Evolutionary conservation across 2,797 vertebrate species (phyloP).

Genomic region (Sphenodon punctatus): DNA sequence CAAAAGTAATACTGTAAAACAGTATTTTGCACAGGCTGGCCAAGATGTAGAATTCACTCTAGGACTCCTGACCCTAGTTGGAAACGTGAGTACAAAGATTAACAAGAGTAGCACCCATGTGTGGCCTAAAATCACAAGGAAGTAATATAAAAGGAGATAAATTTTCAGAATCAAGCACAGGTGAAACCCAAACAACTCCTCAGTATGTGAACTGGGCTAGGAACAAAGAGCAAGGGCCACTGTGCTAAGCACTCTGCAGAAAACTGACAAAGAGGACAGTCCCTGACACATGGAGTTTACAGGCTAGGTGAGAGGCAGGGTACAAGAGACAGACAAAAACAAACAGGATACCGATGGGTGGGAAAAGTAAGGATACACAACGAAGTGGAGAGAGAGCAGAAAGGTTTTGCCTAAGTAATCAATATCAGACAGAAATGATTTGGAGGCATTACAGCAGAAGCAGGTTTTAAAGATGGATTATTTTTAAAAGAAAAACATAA

Average conservation of each 20-base stretch:
- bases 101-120: neutral
- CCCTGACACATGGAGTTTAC: neutral
- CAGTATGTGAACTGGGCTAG: neutral
- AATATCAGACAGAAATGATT: neutral
- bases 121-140: neutral
- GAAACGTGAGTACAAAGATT: too few relatives aligned
- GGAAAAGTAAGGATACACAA: neutral
- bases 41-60: too few relatives aligned
- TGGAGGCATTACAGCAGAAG: neutral
- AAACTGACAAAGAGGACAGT: neutral
- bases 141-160: neutral
- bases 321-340: neutral
- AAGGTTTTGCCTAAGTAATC: neutral
- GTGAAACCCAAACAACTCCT: neutral
- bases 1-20: too few relatives aligned
- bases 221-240: neutral
- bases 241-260: neutral
- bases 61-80: too few relatives aligned
- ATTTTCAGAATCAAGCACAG: too few relatives aligned
- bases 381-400: neutral
- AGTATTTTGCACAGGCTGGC: too few relatives aligned
- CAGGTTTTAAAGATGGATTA: neutral
- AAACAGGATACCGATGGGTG: neutral
- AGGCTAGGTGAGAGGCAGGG: neutral
- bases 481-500: neutral